phyloP scores from a whole-genome alignment of 2,113 vertebrate genomes.

The Tragelaphus scriptus region DNA sequence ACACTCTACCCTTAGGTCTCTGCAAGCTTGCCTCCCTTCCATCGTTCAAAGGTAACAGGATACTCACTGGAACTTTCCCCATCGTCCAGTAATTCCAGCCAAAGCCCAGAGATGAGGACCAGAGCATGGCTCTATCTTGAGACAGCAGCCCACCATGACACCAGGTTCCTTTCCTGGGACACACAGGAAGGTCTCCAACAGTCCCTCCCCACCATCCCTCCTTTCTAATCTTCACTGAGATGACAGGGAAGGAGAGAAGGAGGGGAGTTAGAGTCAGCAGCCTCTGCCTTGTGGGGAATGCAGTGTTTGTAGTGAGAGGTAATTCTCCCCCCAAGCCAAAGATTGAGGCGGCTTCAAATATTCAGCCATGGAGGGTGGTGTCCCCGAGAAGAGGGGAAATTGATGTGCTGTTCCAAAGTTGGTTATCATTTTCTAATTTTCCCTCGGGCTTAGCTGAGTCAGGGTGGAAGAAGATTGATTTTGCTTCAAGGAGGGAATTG shows the following conservation, averaged over 20 bases:
- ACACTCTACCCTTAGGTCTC: not conserved
- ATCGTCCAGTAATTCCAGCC: not conserved
- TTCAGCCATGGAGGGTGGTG: not conserved
- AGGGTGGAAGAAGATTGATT: not conserved
- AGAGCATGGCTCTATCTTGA: not conserved
- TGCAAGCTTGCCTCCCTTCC: not conserved
- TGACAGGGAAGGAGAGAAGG: not conserved
- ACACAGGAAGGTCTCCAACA: not conserved
- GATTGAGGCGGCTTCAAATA: not conserved
- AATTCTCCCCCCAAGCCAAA: not conserved
- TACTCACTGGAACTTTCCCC: not conserved
- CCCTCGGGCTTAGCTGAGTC: not conserved
- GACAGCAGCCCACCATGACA: not conserved
- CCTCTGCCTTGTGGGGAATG: not conserved
- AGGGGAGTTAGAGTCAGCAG: not conserved
- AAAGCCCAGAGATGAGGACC: not conserved
- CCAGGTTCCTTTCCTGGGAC: not conserved
- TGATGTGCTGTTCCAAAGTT: not conserved
- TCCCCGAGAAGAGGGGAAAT: not conserved
- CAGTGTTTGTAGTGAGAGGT: not conserved
- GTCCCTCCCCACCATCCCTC: not conserved
- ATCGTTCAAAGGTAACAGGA: not conserved
- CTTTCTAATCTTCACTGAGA: not conserved
- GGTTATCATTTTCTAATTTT: not conserved
- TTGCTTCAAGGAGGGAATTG: not conserved